Conservation (phyloP, 2,888 invertebrate genomes). For the Pseudococcus jackbeardsleyi region DNA sequence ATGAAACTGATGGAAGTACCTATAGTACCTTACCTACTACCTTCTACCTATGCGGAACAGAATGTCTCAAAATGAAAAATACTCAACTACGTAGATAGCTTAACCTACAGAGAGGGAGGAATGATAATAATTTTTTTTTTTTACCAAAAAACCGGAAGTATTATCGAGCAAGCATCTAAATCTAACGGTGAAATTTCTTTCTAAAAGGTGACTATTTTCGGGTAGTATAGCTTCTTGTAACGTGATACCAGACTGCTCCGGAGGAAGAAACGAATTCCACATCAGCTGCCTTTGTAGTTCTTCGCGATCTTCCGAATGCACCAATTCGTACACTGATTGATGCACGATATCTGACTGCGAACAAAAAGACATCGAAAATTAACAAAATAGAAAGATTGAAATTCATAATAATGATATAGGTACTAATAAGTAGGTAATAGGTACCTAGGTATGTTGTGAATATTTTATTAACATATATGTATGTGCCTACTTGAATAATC, state of each 20-base stretch:
- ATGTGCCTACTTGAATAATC: no score
- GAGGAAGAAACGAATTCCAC: conserved; percentile 93
- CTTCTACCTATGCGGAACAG: no score
- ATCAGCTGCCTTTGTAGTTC: conserved; percentile 94
- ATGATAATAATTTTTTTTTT: conserved; percentile 73
- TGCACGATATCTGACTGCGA: conserved; percentile 99
- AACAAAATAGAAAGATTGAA: background rate
- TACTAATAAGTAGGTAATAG: no score
- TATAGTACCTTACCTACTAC: no score
- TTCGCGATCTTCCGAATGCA: conserved; percentile 98
- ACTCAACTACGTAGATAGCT: background rate
- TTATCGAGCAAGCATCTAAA: conserved; percentile 99
- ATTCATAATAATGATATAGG: background rate
- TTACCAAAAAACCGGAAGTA: conserved; percentile 98
- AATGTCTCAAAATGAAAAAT: background rate
- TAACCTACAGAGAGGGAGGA: background rate
- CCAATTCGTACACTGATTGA: conserved; percentile 98
- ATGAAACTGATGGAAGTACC: background rate
- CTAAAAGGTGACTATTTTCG: conserved; percentile 90
- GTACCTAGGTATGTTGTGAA: no score
- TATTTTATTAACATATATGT: background rate
- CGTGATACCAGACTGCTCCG: conserved; percentile 80
- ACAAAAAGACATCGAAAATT: background rate
- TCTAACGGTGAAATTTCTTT: conserved; percentile 97
- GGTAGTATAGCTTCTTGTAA: conserved; percentile 90